phyloP scores from a whole-genome alignment of 2,113 vertebrate genomes.

The Ophthalmolycus amberensis region DNA sequence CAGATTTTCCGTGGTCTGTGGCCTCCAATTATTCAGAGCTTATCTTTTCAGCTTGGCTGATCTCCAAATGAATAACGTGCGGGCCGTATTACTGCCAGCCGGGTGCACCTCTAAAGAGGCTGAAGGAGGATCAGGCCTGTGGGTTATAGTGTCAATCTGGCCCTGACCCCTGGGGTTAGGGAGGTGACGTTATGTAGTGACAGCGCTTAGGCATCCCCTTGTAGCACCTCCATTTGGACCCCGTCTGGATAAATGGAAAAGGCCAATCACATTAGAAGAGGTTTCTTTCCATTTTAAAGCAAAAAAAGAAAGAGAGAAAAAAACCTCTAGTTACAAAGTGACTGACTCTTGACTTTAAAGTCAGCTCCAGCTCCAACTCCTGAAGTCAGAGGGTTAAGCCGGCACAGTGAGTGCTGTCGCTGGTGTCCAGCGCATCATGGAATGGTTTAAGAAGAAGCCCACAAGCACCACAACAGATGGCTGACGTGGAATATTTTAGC shows the following conservation, averaged over 20 bases:
- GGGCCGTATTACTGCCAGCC: constrained; percentile 89
- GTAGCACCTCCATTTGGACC: constrained; percentile 75
- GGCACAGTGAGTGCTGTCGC: constrained; percentile 33
- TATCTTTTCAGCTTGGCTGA: constrained; percentile 91
- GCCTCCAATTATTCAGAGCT: constrained; percentile 96
- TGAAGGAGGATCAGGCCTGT: constrained; percentile 83
- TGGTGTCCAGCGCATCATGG: constrained; percentile 45
- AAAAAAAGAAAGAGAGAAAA: constrained; percentile 34
- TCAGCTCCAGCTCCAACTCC: constrained; percentile 35
- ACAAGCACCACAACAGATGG: background rate
- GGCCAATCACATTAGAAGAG: constrained; percentile 82
- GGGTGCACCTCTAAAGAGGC: constrained; percentile 88
- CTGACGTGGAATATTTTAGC: background rate
- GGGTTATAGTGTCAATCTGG: constrained; percentile 89
- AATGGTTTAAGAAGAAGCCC: background rate
- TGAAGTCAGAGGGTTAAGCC: constrained; percentile 67
- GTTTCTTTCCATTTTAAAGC: constrained; percentile 63
- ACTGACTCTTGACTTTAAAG: constrained; percentile 73
- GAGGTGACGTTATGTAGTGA: constrained; percentile 85
- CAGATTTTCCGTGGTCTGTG: constrained; percentile 89
- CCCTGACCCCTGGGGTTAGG: constrained; percentile 85
- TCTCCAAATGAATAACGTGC: constrained; percentile 90
- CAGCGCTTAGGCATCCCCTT: constrained; percentile 81
- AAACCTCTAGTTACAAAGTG: constrained; percentile 69
- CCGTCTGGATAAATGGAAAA: constrained; percentile 79